Evolutionary conservation across 2,888 invertebrate genomes (phyloP).

Genomic region (Leptinotarsa juncta): DNA sequence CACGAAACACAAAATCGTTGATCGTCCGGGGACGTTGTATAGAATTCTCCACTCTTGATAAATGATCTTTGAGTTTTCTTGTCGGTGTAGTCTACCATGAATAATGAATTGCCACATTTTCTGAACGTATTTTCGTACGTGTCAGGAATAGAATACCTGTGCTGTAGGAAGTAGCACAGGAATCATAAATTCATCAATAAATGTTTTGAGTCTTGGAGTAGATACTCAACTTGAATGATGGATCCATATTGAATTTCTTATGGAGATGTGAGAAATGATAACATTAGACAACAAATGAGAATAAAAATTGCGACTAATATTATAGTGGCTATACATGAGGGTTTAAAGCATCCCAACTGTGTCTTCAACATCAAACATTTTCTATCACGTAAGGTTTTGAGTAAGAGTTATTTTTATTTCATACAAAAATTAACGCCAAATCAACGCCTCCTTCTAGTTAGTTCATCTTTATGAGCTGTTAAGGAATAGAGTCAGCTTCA

Average conservation of each 20-base stretch:
- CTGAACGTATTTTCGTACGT: constrained; percentile 37
- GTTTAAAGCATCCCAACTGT: too few relatives aligned
- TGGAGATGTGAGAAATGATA: too few relatives aligned
- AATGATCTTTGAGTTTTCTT: constrained; percentile 37
- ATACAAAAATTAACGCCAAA: too few relatives aligned
- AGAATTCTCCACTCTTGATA: constrained; percentile 39
- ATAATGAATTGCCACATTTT: constrained; percentile 43
- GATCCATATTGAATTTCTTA: neutral
- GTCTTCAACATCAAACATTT: too few relatives aligned
- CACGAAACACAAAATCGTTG: constrained; percentile 27
- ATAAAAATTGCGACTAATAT: too few relatives aligned
- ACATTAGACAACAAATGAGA: too few relatives aligned
- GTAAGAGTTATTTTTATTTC: too few relatives aligned
- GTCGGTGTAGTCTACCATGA: constrained; percentile 36
- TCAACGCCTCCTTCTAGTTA: too few relatives aligned
- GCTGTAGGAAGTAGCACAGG: neutral
- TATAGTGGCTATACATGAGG: too few relatives aligned
- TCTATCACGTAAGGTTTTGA: too few relatives aligned
- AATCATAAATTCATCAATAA: neutral
- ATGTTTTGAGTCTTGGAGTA: neutral
- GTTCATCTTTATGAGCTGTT: too few relatives aligned
- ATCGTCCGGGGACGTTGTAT: constrained; percentile 26
- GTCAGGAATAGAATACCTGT: constrained; percentile 40
- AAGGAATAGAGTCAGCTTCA: too few relatives aligned
- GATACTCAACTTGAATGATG: neutral